These are phyloP conservation scores for Drosophila mauritiana DNA, from an alignment of 1,140 invertebrate genomes.

Conservation along the genomic window DNA sequence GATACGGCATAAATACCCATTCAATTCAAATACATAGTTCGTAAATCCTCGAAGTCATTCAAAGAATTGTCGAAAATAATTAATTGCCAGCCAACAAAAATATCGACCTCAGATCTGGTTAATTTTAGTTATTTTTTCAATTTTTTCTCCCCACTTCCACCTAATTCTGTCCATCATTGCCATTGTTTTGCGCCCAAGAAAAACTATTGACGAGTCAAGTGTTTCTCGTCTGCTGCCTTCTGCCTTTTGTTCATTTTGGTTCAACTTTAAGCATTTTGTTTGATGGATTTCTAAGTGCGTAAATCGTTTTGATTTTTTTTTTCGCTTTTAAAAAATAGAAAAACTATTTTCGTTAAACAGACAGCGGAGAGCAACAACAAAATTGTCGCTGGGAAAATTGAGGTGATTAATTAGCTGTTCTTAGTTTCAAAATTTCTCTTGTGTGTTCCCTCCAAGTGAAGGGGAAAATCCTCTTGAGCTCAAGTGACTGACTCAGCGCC, in stretches of 20 bases:
- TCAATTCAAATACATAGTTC: not conserved
- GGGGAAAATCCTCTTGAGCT: conserved; percentile 67
- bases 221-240: conserved; percentile 40
- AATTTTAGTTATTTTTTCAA: conserved; percentile 45
- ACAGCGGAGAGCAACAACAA: conserved; percentile 21
- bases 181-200: conserved; percentile 5
- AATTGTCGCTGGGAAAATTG: conserved; percentile 29
- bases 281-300: conserved; percentile 82
- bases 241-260: conserved; percentile 32
- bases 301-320: conserved; percentile 62
- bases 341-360: conserved; percentile 41
- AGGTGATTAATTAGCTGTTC: conserved; percentile 69
- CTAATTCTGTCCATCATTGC: conserved; percentile 53
- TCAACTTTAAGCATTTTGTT: conserved; percentile 46
- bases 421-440: conserved; percentile 23
- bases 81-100: conserved; percentile 20
- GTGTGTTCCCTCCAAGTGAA: conserved; percentile 15
- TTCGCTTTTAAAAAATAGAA: conserved; percentile 8
- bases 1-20: not conserved
- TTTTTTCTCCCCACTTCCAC: conserved; percentile 10
- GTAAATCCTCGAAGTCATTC: conserved; percentile 5
- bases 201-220: conserved; percentile 59
- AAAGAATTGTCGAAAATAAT: conserved; percentile 19
- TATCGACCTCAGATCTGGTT: conserved; percentile 44
- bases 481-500: conserved; percentile 67